Evolutionary conservation across 2,113 vertebrate genomes (phyloP).

Genomic region (Orthochromis indermauri): DNA sequence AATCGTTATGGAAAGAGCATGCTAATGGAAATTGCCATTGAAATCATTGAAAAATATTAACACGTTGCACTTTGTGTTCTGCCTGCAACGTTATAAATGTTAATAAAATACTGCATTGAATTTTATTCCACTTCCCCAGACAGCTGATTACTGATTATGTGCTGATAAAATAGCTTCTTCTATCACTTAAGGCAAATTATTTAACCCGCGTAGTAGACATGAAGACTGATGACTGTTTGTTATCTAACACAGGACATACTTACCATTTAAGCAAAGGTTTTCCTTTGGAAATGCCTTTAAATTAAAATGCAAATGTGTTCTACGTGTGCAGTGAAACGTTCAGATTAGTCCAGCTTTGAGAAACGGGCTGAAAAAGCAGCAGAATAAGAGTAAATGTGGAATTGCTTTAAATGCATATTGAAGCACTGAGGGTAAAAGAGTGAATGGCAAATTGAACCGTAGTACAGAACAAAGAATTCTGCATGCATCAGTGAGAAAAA

Average conservation of each 20-base stretch:
- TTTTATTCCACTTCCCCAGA: background rate
- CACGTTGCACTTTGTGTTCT: background rate
- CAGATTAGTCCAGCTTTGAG: background rate
- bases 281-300: background rate
- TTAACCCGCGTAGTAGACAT: background rate
- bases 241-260: conserved; percentile 1
- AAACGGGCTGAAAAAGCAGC: background rate
- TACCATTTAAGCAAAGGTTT: background rate
- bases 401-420: background rate
- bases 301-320: conserved; percentile 17
- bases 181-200: background rate
- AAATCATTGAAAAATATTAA: background rate
- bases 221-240: background rate
- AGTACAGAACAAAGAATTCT: background rate
- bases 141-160: background rate
- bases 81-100: background rate
- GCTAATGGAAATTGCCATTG: background rate
- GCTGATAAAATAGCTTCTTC: background rate
- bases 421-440: background rate
- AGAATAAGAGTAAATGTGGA: background rate
- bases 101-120: background rate
- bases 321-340: conserved; percentile 3
- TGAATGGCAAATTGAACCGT: background rate
- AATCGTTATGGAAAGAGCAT: background rate
- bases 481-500: background rate